Percentiles rank a stretch among this genome's conserved stretches.
Evolutionary conservation across 2,797 vertebrate species (phyloP).

Genomic region (Paguma larvata): DNA sequence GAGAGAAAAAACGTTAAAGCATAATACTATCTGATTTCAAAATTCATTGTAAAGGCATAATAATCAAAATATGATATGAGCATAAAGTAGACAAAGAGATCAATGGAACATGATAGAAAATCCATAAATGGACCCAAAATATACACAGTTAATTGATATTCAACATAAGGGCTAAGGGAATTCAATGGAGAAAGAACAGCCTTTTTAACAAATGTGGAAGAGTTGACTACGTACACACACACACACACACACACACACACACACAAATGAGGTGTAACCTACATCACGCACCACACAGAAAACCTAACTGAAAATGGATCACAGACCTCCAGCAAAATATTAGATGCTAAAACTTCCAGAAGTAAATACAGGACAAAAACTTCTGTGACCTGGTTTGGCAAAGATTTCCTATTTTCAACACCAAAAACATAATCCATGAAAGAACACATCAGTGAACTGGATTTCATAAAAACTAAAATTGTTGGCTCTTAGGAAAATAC

Average conservation of each 20-base stretch:
- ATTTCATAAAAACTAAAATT: background rate
- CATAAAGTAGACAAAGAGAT: background rate
- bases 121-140: background rate
- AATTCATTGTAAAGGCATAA: background rate
- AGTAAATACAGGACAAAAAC: background rate
- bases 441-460: background rate
- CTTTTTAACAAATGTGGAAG: background rate
- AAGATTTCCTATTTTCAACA: background rate
- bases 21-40: background rate
- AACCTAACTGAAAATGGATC: background rate
- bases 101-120: background rate
- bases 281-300: background rate
- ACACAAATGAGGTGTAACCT: background rate
- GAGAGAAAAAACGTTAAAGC: background rate
- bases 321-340: background rate
- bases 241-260: background rate
- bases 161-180: background rate
- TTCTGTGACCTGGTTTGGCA: background rate
- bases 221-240: no score
- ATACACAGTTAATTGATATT: background rate
- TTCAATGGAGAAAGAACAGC: background rate
- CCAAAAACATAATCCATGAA: background rate
- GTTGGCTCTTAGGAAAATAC: background rate
- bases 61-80: background rate
- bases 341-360: background rate